Base-by-base conservation (phyloP, 35 echinoderm and acorn worm genomes). In the Strongylocentrotus purpuratus region DNA sequence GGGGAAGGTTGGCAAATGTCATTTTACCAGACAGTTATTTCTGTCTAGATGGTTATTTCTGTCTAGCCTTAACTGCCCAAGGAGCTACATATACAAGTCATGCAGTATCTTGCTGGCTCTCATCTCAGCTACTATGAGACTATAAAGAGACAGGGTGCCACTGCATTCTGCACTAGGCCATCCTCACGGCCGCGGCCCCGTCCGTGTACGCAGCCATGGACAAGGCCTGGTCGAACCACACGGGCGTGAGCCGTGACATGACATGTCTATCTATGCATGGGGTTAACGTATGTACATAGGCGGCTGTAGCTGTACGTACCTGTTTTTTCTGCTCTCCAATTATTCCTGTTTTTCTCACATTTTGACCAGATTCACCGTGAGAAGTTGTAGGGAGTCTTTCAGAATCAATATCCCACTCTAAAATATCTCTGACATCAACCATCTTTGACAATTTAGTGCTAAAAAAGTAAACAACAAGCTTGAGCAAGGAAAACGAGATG, bases 321-420 rank as follows among this genome's bases (percentile, higher is more conserved):
- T 86, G 94, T 94, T 94, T 94, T 94, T 96, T 98, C 70, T 97
- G 95, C 61, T 96, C 96, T 88, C 70, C 91, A 45, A 98, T 96
- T 18, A 98, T 98, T 88, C 95, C 97, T 85, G 95, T 94, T 65
- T 98, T 98, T 32, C 86, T 96, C 10, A 95, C 70, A 8, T 61
- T 58, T 61, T 95, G 61, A 18, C 46, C 33, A 41, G 96, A 61
- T 94, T 96, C 96, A 13, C 86, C 52, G 46, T 85, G 86, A 33
- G 93, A 95, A 78, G 92, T 86, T 96, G 96, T 92, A 48, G 97
- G 90, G 9, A 94, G 61, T 25, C 86, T 94, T 32, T 59, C 93
- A 0, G 91, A 94, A 87, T 98, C 97, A 60, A 98, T 95, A 94
- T 98, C 95, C 97, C 97, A 98, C 85, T 98, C 97, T 85, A 98